These are phyloP conservation scores for Coptodon rendalli DNA, from an alignment of 2,113 vertebrate species.

Conservation along the genomic window DNA sequence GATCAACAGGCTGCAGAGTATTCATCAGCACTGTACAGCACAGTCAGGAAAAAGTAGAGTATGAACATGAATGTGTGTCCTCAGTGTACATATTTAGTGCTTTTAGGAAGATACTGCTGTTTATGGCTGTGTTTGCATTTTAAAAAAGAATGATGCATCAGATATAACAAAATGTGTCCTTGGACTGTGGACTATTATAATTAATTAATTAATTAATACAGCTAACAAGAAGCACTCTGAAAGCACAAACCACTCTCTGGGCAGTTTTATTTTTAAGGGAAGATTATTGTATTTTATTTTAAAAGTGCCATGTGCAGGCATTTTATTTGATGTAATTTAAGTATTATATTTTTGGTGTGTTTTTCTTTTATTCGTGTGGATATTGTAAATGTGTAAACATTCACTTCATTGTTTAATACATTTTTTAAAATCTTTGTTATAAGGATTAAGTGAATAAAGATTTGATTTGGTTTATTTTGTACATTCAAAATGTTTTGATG, in stretches of 20 bases:
- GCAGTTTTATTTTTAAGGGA: not conserved
- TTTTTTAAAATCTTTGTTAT: not conserved
- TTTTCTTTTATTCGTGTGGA: rapidly evolving
- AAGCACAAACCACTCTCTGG: not conserved
- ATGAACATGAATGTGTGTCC: not conserved
- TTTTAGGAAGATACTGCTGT: not conserved
- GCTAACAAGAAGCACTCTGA: not conserved
- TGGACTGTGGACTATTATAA: not conserved
- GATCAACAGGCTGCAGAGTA: rapidly evolving
- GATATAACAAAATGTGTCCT: not conserved
- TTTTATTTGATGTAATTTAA: not conserved
- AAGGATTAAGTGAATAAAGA: not conserved
- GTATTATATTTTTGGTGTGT: not conserved
- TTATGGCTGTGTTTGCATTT: not conserved
- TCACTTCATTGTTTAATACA: not conserved
- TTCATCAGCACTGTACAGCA: not conserved
- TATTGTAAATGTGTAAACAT: not conserved
- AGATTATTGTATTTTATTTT: not conserved
- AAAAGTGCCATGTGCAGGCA: not conserved
- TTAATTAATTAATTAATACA: no score
- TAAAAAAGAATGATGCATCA: not conserved
- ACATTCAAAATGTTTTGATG: not conserved
- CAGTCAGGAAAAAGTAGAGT: not conserved
- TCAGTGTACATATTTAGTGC: not conserved
- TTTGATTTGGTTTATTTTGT: not conserved